Evolutionary conservation across 2,797 vertebrate species (phyloP), one percentile per base, ranked within the genome.

Genomic region (Tenualosa ilisha): DNA sequence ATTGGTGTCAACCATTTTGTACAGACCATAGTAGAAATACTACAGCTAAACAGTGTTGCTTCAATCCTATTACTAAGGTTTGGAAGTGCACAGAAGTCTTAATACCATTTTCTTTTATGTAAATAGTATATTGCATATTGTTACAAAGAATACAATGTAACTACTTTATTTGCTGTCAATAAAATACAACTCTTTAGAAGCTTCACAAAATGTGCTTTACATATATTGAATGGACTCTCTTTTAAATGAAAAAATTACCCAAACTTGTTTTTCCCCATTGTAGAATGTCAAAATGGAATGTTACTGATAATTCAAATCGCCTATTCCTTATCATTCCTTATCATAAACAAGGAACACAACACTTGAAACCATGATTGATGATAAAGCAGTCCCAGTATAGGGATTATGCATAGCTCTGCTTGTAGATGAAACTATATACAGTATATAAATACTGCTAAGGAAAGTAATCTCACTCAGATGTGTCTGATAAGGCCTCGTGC

Each of bases 131-230:
- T 75, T 20, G 15, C 37, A 72, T 15, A 72, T 11, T 72, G 6
- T 8, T 37, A 72, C 68, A 43, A 43, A 20, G 40, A 43, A 75
- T 75, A 75, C 68, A 75, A 22, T 75, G 37, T 31, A 40, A 43
- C 17, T 75, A 13, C 40, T 22, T 31, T 13, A 37, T 31, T 75
- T 75, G 37, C 68, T 75, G 31, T 75, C 37, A 75, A 75, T 75
- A 75, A 75, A 75, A 75, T 43, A 75, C 68, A 75, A 43, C 68
- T 75, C 20, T 61, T 5, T 61, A 43, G 68, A 75, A 43, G 13
- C 37, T 75, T 68, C 26, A 31, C 63, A 68, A 13, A 68, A 68
- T 68, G 22, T 6, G 7, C 24, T 24, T 68, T 68, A 49, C 2
- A 40, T 4, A 31, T 15, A 40, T 15, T 40, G 68, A 11, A 15